These are phyloP conservation scores for Ostrea denselamellosa DNA, from an alignment of 1,140 invertebrate species.

Conservation along the genomic window DNA sequence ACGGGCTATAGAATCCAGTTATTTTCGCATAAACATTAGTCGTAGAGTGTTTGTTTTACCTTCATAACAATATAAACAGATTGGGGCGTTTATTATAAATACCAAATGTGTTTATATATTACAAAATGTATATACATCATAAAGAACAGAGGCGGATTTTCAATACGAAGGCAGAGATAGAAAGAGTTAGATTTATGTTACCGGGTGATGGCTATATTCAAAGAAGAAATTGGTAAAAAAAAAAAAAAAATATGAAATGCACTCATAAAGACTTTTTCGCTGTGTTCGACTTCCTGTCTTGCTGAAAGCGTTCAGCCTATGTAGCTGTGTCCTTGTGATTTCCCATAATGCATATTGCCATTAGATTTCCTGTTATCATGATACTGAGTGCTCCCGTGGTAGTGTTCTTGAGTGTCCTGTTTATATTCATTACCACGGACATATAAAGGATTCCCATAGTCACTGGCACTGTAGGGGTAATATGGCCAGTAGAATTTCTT, in stretches of 20 bases:
- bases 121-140: not conserved
- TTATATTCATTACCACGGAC: not conserved
- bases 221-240: too few species aligned
- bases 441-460: not conserved
- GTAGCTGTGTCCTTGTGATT: too few species aligned
- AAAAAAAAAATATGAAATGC: too few species aligned
- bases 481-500: not conserved
- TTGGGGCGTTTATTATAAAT: constrained; percentile 11
- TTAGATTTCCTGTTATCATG: too few species aligned
- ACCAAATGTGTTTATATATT: not conserved
- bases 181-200: not conserved
- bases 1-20: too few species aligned
- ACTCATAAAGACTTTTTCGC: too few species aligned
- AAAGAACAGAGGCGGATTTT: not conserved
- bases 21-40: not conserved
- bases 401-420: not conserved
- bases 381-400: too few species aligned
- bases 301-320: too few species aligned
- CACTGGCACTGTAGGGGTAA: not conserved
- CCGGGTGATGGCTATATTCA: too few species aligned
- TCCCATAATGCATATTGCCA: too few species aligned
- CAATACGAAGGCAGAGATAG: not conserved
- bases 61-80: not conserved
- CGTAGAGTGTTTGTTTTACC: not conserved
- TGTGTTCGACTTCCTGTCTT: too few species aligned